Base-by-base conservation (phyloP, 1,140 invertebrate genomes). In the Chrysopa pallens region DNA sequence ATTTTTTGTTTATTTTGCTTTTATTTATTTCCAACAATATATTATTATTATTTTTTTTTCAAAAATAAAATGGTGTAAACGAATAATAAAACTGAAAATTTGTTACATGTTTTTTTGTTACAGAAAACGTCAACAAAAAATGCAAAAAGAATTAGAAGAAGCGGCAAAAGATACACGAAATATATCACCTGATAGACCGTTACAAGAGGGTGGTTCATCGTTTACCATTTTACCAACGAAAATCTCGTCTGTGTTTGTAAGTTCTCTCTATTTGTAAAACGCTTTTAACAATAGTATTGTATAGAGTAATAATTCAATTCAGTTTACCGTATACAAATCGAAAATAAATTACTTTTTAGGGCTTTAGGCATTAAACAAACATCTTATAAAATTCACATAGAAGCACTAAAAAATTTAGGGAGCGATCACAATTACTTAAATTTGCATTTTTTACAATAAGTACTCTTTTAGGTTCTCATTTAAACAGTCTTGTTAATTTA, bases 71-170 rank as follows among this genome's bases (percentile, higher is more conserved):
- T 39, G 13, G 8, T 31, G 28, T 9, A 28, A 39, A 6, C n/a
- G 33, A 33, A 13, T 5, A 5, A n/a, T n/a, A 23, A 23, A 23
- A 23, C 17, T 23, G 17, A 23, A 23, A 23, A 23, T 23, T 23
- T 23, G 17, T 23, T 23, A 23, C 17, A 23, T 23, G 5, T 9
- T 6, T 33, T 33, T 33, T 47, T 52, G 41, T 74, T 74, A n/a
- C 66, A 91, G 85, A 61, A 84, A 85, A 67, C 74, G 80, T 57
- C 84, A 86, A 61, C 82, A 80, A 40, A 84, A 81, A 63, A 69
- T 94, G 56, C 78, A 84, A 58, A 82, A 86, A 62, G 88, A 95
- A 52, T 64, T 97, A 27, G 88, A 90, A 64, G 91, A 95, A 58
- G 91, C 91, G 11, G 88, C 85, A 7, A 70, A 67, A 51, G 81